Evolutionary conservation across 2,113 vertebrate genomes (phyloP).

Genomic region (Calcarius ornatus): DNA sequence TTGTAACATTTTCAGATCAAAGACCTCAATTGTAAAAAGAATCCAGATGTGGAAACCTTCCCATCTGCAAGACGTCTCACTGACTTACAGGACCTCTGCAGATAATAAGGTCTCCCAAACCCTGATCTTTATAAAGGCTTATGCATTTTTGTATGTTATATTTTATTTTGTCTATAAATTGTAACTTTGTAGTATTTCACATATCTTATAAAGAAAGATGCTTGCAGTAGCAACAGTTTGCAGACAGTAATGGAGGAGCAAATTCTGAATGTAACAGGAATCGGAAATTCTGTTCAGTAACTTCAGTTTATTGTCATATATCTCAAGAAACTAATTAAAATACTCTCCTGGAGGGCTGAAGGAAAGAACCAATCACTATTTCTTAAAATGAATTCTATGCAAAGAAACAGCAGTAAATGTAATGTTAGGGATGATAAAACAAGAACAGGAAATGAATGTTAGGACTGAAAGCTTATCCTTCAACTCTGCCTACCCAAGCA

Average conservation of each 20-base stretch:
- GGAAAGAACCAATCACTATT: conserved; percentile 27
- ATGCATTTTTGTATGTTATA: not conserved
- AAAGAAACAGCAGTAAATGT: conserved; percentile 7
- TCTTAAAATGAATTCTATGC: conserved; percentile 24
- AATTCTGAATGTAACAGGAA: not conserved
- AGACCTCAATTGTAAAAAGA: not conserved
- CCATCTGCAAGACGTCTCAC: not conserved
- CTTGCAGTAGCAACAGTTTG: not conserved
- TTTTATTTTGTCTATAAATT: not conserved
- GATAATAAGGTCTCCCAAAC: not conserved
- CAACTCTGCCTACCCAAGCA: not conserved
- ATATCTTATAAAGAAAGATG: not conserved
- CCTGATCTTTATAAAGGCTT: not conserved
- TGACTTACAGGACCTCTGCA: not conserved
- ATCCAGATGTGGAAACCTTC: conserved; percentile 41
- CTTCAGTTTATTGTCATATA: conserved; percentile 14
- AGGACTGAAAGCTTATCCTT: conserved; percentile 30
- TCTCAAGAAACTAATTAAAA: conserved; percentile 52
- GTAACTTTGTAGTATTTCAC: not conserved
- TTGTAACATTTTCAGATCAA: conserved; percentile 47
- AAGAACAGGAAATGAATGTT: conserved; percentile 53
- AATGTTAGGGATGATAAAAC: conserved; percentile 44
- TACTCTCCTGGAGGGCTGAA: not conserved
- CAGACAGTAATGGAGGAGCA: not conserved
- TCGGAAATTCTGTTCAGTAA: not conserved